Conservation (phyloP, 1,140 invertebrate genomes). For the Trialeurodes vaporariorum region DNA sequence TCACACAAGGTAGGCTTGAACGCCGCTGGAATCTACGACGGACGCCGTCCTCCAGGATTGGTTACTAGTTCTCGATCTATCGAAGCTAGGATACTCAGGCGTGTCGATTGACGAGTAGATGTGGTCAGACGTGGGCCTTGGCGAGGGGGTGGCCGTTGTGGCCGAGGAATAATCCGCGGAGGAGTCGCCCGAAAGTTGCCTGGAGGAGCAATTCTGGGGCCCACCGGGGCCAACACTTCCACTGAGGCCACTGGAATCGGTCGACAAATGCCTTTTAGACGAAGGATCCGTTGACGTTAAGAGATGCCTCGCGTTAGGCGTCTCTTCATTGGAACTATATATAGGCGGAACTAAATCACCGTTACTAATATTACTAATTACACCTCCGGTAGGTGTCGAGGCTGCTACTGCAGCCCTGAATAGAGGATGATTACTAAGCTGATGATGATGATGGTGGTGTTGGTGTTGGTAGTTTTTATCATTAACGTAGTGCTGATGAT, state of each 20-base stretch:
- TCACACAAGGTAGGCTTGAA: neutral
- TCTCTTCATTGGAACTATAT: too few relatives aligned
- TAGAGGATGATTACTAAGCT: constrained; percentile 20
- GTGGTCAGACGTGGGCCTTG: constrained; percentile 64
- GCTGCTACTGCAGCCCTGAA: constrained; percentile 24
- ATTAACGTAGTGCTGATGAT: constrained; percentile 39
- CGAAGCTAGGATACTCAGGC: constrained; percentile 57
- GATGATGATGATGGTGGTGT: constrained; percentile 25
- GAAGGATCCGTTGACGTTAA: too few relatives aligned
- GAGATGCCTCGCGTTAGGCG: too few relatives aligned
- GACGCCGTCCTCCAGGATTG: constrained; percentile 14
- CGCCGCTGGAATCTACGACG: neutral
- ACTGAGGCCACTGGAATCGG: neutral
- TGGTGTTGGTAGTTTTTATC: constrained; percentile 28
- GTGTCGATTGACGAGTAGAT: constrained; percentile 80
- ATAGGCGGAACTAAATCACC: constrained; percentile 22
- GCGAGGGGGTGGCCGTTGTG: constrained; percentile 48
- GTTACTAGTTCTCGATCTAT: constrained; percentile 29
- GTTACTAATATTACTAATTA: too few relatives aligned
- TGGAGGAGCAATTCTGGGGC: too few relatives aligned
- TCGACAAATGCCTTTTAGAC: too few relatives aligned
- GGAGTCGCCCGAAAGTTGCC: constrained; percentile 27
- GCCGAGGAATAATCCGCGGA: constrained; percentile 44
- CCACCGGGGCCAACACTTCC: neutral
- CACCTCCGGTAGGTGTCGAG: constrained; percentile 28